A percentile compares a stretch with the other conserved stretches of the same genome.
Conservation (phyloP, 2,113 vertebrate species). For the Miniopterus natalensis region DNA sequence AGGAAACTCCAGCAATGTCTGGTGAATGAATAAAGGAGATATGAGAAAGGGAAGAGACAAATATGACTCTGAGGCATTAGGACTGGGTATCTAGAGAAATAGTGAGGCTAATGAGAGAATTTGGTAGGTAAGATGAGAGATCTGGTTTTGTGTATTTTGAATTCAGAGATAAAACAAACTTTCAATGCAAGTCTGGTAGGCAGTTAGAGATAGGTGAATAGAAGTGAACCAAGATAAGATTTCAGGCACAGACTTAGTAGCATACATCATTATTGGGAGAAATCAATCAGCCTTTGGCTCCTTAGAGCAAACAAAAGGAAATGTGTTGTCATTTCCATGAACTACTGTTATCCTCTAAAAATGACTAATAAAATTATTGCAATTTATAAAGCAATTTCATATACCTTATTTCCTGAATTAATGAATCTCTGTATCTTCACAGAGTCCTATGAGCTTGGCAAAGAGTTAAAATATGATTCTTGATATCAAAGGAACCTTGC, state of each 20-base stretch:
- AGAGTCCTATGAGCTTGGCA: constrained; percentile 31
- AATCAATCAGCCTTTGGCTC: constrained; percentile 5
- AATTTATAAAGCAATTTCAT: constrained; percentile 50
- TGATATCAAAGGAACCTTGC: constrained; percentile 38
- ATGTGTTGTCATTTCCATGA: constrained; percentile 14
- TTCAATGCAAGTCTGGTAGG: constrained; percentile 19
- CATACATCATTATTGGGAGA: neutral
- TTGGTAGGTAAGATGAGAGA: constrained; percentile 50
- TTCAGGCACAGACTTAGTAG: constrained; percentile 45
- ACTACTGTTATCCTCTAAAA: neutral
- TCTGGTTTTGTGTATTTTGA: constrained; percentile 53
- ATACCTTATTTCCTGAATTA: constrained; percentile 40
- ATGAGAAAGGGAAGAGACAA: constrained; percentile 35
- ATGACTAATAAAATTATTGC: constrained; percentile 19
- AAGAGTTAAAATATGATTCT: neutral
- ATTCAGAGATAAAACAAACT: constrained; percentile 43
- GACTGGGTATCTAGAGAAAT: neutral
- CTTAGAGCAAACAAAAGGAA: constrained; percentile 41
- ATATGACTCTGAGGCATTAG: neutral
- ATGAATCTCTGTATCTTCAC: constrained; percentile 42
- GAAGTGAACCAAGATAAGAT: constrained; percentile 22
- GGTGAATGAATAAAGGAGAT: neutral
- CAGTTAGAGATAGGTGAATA: constrained; percentile 44
- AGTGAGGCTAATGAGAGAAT: neutral
- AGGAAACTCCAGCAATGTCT: neutral